A percentile compares a stretch with the other conserved stretches of the same genome.
Evolutionary conservation across 37 sponge, comb jelly and placozoan genomes (phyloP).

Genomic region (Chondrilla cf. caribensis): DNA sequence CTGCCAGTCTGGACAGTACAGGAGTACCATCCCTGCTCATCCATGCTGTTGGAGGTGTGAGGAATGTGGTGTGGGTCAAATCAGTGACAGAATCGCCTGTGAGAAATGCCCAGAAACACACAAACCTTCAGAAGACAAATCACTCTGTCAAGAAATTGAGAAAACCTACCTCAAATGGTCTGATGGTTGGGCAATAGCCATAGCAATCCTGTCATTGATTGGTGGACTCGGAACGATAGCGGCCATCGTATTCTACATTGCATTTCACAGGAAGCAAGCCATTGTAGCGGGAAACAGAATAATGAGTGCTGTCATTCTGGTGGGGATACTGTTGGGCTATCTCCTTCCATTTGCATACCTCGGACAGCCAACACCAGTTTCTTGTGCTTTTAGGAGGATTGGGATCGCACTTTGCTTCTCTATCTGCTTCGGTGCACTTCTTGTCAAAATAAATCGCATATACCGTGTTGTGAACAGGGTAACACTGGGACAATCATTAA

Average conservation of each 20-base stretch:
- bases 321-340: background rate
- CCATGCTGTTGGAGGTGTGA: background rate
- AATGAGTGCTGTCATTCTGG: constrained; percentile 8
- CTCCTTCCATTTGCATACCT: background rate
- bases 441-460: constrained; percentile 38
- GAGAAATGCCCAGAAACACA: background rate
- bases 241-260: background rate
- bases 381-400: constrained; percentile 7
- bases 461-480: constrained; percentile 9
- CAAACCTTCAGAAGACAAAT: background rate
- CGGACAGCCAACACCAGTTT: background rate
- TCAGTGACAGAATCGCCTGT: background rate
- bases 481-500: background rate
- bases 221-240: background rate
- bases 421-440: constrained; percentile 34
- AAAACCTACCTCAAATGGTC: background rate
- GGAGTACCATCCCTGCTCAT: background rate
- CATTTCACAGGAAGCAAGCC: constrained; percentile 14
- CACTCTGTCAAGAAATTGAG: background rate
- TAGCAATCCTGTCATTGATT: background rate
- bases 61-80: background rate
- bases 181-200: background rate
- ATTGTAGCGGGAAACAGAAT: constrained; percentile 19
- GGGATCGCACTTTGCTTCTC: constrained; percentile 16
- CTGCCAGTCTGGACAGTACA: background rate